Conservation (phyloP, 2,888 invertebrate species). For the Cantharis nigra region DNA sequence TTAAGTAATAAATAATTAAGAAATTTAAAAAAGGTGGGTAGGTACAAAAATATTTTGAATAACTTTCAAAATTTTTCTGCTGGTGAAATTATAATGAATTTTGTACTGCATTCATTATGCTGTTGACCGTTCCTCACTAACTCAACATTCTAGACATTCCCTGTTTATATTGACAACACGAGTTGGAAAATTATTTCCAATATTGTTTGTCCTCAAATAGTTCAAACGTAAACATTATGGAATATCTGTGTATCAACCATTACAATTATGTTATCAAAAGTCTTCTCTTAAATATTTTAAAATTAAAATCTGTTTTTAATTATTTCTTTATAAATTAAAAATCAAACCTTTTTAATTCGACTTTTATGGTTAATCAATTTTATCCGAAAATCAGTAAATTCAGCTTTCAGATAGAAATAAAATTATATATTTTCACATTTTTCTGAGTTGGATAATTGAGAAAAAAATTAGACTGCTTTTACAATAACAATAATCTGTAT, state of each 20-base stretch:
- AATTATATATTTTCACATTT: too few species aligned
- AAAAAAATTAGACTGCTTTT: background rate
- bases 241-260: background rate
- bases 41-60: background rate
- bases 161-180: background rate
- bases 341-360: too few species aligned
- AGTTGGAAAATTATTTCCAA: background rate
- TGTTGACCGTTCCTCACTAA: background rate
- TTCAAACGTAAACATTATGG: background rate
- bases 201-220: background rate
- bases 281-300: background rate
- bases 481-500: background rate
- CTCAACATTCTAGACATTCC: background rate
- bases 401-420: too few species aligned
- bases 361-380: too few species aligned
- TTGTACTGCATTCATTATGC: background rate
- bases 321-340: too few species aligned
- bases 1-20: background rate
- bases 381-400: too few species aligned
- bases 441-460: background rate
- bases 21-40: background rate
- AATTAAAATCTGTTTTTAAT: too few species aligned
- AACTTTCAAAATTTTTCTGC: background rate
- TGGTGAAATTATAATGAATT: background rate
- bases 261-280: background rate